phyloP scores from a whole-genome alignment of 2,888 invertebrate species.

The Caenorhabditis plicata region DNA sequence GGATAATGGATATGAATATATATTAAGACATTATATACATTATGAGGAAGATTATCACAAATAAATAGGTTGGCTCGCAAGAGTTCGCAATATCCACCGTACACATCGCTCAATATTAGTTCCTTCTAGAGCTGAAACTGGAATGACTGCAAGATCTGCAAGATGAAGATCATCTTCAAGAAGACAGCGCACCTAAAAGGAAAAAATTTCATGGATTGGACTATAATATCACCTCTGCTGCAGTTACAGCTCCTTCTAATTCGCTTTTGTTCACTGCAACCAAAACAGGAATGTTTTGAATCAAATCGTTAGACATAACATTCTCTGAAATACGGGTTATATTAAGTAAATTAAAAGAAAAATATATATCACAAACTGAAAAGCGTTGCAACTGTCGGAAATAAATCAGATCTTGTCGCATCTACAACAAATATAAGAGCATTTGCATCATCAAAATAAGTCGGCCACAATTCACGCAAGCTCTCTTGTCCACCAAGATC shows the following conservation, averaged over 20 bases:
- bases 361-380: conserved; percentile 46
- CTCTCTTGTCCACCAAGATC: conserved; percentile 96
- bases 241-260: conserved; percentile 50
- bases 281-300: conserved; percentile 51
- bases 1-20: too few species aligned
- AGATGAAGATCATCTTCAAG: conserved; percentile 47
- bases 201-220: background rate
- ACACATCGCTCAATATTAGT: conserved; percentile 57
- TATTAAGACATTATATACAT: too few species aligned
- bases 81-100: conserved; percentile 49
- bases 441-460: conserved; percentile 68
- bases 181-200: conserved; percentile 40
- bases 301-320: conserved; percentile 51
- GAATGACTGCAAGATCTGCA: conserved; percentile 57
- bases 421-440: conserved; percentile 61
- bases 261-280: conserved; percentile 63
- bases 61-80: conserved; percentile 44
- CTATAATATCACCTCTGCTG: conserved; percentile 31
- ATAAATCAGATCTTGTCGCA: conserved; percentile 47
- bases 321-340: conserved; percentile 42
- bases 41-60: too few species aligned
- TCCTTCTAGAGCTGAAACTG: conserved; percentile 58
- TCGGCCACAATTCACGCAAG: conserved; percentile 95
- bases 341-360: conserved; percentile 1
- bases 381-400: conserved; percentile 41